phyloP scores from a whole-genome alignment of 1,140 invertebrate genomes.

The Riptortus pedestris region DNA sequence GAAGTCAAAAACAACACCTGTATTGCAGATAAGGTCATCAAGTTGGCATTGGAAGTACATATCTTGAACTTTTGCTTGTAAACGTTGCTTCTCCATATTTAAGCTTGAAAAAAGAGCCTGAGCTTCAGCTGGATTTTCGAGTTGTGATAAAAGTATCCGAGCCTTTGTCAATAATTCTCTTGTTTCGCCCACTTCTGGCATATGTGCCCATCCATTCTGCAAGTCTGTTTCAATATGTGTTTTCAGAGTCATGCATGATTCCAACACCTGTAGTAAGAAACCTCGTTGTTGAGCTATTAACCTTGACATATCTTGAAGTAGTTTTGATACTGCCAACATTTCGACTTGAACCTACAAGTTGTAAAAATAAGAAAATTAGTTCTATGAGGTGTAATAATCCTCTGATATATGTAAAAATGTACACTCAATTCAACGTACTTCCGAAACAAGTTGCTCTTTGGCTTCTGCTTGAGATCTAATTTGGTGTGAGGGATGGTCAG shows the following conservation, averaged over 20 bases:
- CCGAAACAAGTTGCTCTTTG: constrained; percentile 51
- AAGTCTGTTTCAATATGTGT: constrained; percentile 59
- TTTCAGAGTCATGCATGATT: constrained; percentile 59
- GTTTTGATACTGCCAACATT: constrained; percentile 42
- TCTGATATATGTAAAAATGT: too few relatives aligned
- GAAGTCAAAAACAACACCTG: constrained; percentile 53
- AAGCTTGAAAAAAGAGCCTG: constrained; percentile 46
- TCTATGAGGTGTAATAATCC: too few relatives aligned
- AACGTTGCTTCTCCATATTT: constrained; percentile 48
- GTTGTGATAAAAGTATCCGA: constrained; percentile 45
- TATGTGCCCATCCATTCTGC: constrained; percentile 51
- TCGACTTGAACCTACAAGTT: constrained; percentile 41
- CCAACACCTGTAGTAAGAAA: constrained; percentile 58
- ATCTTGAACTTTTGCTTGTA: constrained; percentile 56
- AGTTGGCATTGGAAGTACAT: constrained; percentile 59
- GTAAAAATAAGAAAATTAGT: too few relatives aligned
- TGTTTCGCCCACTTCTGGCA: constrained; percentile 51
- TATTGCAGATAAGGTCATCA: constrained; percentile 56
- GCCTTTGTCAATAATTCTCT: constrained; percentile 51
- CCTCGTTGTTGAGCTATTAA: constrained; percentile 55
- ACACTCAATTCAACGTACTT: constrained; percentile 42
- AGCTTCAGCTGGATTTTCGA: constrained; percentile 46
- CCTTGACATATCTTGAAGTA: constrained; percentile 50
- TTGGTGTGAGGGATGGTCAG: constrained; percentile 52
- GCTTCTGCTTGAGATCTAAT: constrained; percentile 56